Base-by-base conservation (phyloP, 2,113 vertebrate genomes). In the Indri indri region DNA sequence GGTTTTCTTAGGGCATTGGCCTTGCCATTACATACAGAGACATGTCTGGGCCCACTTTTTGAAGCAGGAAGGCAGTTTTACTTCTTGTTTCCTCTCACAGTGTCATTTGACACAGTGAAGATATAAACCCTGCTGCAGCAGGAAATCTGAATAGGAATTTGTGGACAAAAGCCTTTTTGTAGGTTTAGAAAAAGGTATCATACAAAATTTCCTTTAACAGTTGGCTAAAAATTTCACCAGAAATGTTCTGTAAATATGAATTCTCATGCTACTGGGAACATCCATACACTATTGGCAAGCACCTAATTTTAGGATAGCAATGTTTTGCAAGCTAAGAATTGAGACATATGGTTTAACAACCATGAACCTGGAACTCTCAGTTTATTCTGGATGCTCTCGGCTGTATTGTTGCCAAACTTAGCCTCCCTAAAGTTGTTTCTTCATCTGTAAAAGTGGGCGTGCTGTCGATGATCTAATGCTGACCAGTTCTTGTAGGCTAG, bases 21-120 rank as follows among this genome's bases (percentile, higher is more conserved):
- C 32, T 90, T 40, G 45, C 4, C n/a, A 22, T 86, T 61, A 71
- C 37, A 34, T 16, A 79, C 0, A 37, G 57, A 83, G 40, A 92
- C 34, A 2, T 30, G 95, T 84, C 95, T 97, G 90, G 52, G 27
- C 52, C 59, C 50, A 84, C 84, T 77, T 96, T 81, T 85, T 90
- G 74, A 65, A 71, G 68, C 83, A 92, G 86, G 79, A 97, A 88
- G 81, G 23, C 6, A 13, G 40, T 37, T 80, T 57, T 79, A 50
- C 37, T 84, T 84, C 54, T 92, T 85, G 14, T 95, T 88, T 97
- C 79, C 45, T 59, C 52, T 85, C 40, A 52, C 32, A 52, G 68
- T 25, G 32, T 61, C 68, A 90, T 25, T 59, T 2, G 2, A 70
- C 32, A 40, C 37, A 22, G 61, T 59, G 30, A 79, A 88, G 73